Percentiles rank a stretch among this genome's conserved stretches.
Conservation (phyloP, 2,113 vertebrate species). For the Engraulis encrasicolus region DNA sequence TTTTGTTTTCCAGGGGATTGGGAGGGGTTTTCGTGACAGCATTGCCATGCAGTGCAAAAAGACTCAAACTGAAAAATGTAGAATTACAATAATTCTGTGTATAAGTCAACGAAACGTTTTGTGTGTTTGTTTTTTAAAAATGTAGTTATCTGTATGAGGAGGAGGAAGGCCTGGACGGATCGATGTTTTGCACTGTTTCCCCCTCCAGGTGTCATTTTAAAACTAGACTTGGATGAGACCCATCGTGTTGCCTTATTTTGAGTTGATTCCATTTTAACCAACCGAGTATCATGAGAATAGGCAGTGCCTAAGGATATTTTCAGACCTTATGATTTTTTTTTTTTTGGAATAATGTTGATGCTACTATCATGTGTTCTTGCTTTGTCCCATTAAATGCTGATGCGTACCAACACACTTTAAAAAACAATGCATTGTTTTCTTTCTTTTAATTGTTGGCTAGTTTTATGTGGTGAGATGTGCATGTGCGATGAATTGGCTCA, state of each 20-base stretch:
- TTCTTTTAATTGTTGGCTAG: not conserved
- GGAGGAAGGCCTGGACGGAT: constrained; percentile 40
- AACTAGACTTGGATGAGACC: constrained; percentile 51
- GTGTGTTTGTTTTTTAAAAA: constrained; percentile 26
- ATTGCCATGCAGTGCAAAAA: constrained; percentile 36
- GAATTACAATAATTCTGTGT: constrained; percentile 55
- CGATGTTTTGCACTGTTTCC: constrained; percentile 52
- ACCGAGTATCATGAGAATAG: constrained; percentile 60
- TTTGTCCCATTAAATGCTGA: constrained; percentile 76
- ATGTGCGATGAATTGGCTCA: no score
- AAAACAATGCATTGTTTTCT: not conserved
- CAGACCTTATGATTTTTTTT: constrained; percentile 53
- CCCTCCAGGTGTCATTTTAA: constrained; percentile 47
- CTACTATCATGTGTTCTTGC: constrained; percentile 69
- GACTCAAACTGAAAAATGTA: constrained; percentile 47
- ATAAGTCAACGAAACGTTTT: constrained; percentile 49
- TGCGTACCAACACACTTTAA: constrained; percentile 52
- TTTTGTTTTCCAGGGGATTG: constrained; percentile 26
- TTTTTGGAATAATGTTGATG: constrained; percentile 61
- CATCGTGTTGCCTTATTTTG: constrained; percentile 72
- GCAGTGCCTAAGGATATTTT: constrained; percentile 72
- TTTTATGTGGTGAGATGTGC: no score
- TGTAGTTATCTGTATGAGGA: constrained; percentile 45
- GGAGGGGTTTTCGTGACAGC: constrained; percentile 1
- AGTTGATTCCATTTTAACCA: constrained; percentile 64